Conservation (phyloP, 1,140 invertebrate species). For the Orius laevigatus region DNA sequence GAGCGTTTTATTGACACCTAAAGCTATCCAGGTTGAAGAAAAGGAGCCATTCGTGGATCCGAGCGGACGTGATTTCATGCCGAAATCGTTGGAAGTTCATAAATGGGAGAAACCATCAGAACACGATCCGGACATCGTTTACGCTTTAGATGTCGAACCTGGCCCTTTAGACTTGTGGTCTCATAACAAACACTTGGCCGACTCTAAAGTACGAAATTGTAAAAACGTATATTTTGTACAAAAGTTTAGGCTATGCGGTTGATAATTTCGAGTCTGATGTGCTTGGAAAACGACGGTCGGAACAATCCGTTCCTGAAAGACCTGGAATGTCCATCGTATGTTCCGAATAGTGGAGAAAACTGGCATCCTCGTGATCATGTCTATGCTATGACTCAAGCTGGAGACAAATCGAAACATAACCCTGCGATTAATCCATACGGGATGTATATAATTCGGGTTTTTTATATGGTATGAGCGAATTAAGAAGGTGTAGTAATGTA, state of each 20-base stretch:
- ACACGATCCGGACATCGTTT: no score
- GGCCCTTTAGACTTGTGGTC: conserved; percentile 8
- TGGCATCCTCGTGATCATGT: conserved; percentile 21
- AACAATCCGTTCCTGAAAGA: conserved; percentile 11
- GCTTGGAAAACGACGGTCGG: conserved; percentile 12
- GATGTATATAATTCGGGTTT: conserved; percentile 18
- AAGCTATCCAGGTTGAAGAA: no score
- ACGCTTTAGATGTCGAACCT: neutral
- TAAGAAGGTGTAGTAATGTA: neutral
- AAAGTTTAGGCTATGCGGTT: conserved; percentile 11
- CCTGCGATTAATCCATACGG: conserved; percentile 14
- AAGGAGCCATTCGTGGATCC: no score
- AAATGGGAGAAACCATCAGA: no score
- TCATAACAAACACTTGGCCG: conserved; percentile 12
- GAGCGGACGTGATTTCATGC: no score
- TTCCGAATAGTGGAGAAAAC: neutral
- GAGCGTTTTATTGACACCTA: no score
- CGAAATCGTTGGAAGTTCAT: no score
- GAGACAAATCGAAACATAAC: conserved; percentile 14
- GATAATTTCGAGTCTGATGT: conserved; percentile 10
- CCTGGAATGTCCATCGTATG: conserved; percentile 8
- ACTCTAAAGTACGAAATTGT: conserved; percentile 6
- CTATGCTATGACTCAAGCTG: conserved; percentile 15
- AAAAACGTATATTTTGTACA: neutral
- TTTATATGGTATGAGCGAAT: conserved; percentile 15